Evolutionary conservation across 2,113 vertebrate species (phyloP).

Genomic region (Antechinus stuartii): DNA sequence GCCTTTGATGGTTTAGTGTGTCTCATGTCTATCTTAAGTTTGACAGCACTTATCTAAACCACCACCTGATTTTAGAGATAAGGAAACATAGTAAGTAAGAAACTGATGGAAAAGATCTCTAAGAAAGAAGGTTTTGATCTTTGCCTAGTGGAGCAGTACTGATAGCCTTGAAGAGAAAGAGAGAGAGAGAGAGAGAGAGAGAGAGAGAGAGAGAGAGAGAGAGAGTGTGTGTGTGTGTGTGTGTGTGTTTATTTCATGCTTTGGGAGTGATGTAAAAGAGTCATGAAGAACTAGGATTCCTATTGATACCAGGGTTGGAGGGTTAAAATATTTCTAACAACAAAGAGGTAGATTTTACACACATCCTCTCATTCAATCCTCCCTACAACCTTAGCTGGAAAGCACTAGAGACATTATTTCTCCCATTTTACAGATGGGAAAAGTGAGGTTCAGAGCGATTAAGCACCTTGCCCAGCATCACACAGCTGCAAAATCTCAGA

Average conservation of each 20-base stretch:
- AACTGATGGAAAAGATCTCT: neutral
- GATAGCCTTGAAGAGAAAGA: neutral
- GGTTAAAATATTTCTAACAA: neutral
- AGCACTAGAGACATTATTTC: neutral
- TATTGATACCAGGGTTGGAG: neutral
- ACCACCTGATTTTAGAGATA: neutral
- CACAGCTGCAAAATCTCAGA: neutral
- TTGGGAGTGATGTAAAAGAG: neutral
- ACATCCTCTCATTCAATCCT: neutral
- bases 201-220: too few relatives aligned
- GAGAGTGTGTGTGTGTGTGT: neutral
- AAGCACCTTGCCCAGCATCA: neutral
- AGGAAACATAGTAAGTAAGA: neutral
- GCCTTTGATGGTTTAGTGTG: neutral
- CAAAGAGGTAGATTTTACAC: neutral
- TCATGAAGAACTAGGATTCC: neutral
- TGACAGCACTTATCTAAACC: neutral
- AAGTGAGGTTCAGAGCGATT: neutral
- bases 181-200: too few relatives aligned
- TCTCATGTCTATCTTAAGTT: neutral
- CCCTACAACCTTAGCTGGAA: neutral
- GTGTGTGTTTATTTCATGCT: accelerated
- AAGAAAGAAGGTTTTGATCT: neutral
- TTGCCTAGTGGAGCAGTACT: neutral
- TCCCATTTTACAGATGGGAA: neutral